These are phyloP conservation scores for Hemibagrus guttatus DNA, from an alignment of 2,797 vertebrate species.

Conservation along the genomic window DNA sequence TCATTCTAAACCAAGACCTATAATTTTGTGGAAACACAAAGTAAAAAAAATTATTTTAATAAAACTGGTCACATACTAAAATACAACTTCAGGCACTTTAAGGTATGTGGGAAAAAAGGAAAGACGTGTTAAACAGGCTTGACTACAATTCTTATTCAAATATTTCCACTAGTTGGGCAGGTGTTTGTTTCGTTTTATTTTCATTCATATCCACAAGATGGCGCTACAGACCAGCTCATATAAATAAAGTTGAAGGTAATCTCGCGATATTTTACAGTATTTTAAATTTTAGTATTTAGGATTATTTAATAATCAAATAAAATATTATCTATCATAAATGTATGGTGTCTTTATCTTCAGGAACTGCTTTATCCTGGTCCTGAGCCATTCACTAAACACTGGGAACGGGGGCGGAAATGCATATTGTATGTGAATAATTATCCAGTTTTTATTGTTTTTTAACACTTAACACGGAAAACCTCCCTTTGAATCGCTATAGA, in stretches of 20 bases:
- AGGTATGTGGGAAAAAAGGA: background rate
- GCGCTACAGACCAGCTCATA: conserved; percentile 34
- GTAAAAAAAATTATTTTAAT: background rate
- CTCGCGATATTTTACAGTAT: background rate
- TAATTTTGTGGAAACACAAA: background rate
- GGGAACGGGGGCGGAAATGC: no score
- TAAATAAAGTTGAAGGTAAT: background rate
- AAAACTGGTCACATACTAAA: background rate
- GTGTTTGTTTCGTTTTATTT: background rate
- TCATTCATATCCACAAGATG: conserved; percentile 38
- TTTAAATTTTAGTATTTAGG: background rate
- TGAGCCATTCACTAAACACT: background rate
- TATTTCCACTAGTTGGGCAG: background rate
- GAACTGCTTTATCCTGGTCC: background rate
- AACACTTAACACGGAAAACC: background rate
- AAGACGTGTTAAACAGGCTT: background rate
- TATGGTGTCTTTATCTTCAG: background rate
- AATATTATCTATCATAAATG: no score
- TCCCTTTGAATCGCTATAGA: background rate
- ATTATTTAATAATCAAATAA: background rate
- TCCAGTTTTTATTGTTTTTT: background rate
- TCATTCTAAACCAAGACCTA: background rate
- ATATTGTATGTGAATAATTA: background rate
- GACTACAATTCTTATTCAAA: background rate
- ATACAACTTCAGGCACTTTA: background rate